These are phyloP conservation scores for Pseudonaja textilis DNA, from an alignment of 2,113 vertebrate genomes.

Conservation along the genomic window DNA sequence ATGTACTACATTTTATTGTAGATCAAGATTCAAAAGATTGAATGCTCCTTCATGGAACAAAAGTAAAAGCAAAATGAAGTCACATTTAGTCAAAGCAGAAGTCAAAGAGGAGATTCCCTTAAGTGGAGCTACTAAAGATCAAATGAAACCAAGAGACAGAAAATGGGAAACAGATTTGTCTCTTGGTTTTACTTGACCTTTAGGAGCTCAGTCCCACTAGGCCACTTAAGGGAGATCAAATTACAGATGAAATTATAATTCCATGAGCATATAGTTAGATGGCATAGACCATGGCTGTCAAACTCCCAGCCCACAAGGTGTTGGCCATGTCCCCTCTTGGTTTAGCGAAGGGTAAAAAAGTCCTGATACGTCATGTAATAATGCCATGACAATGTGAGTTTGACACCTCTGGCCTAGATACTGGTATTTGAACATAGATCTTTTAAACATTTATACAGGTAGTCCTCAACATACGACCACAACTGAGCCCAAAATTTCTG, in stretches of 20 bases:
- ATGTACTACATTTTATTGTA: background rate
- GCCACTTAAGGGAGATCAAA: no score
- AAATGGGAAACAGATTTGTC: background rate
- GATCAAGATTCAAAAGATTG: background rate
- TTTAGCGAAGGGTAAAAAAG: no score
- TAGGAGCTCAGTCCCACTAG: no score
- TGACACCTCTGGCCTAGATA: background rate
- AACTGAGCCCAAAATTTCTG: background rate
- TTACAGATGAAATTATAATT: background rate
- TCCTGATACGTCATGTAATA: no score
- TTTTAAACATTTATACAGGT: background rate
- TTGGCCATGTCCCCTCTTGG: no score
- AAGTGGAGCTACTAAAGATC: background rate
- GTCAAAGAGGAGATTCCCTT: background rate
- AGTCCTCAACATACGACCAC: background rate
- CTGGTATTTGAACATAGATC: background rate
- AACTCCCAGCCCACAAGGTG: rapidly evolving
- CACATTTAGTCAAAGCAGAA: background rate
- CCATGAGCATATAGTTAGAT: background rate
- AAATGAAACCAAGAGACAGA: background rate
- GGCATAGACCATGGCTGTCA: background rate
- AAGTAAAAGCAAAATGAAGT: background rate
- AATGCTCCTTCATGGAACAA: background rate
- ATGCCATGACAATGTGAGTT: no score
- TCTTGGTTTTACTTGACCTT: no score